Percentiles rank a stretch among this genome's conserved stretches.
Conservation (phyloP, 2,113 vertebrate genomes). For the Chamaetylas fuelleborni region DNA sequence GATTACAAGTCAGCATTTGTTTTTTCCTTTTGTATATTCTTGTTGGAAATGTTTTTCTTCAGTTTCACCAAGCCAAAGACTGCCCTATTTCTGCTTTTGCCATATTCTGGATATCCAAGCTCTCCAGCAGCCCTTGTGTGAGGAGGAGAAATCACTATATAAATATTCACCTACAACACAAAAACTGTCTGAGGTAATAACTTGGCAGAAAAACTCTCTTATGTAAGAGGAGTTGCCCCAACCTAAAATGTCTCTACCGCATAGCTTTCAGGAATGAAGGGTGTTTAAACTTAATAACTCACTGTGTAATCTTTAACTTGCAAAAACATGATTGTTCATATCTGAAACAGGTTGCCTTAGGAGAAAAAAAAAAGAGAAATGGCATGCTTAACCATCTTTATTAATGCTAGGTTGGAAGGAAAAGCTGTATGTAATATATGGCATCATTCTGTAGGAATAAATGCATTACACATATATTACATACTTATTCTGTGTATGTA, state of each 20-base stretch:
- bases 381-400: neutral
- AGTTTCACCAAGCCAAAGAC: neutral
- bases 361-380: neutral
- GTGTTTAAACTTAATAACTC: constrained; percentile 45
- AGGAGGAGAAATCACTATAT: neutral
- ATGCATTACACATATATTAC: neutral
- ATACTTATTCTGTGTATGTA: neutral
- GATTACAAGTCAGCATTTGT: neutral
- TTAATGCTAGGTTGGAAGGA: neutral
- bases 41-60: neutral
- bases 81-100: neutral
- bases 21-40: neutral
- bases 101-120: neutral
- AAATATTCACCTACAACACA: constrained; percentile 3
- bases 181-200: neutral
- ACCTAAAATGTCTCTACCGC: neutral
- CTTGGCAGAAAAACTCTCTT: constrained; percentile 3
- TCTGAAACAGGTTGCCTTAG: neutral
- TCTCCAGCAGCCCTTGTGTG: neutral
- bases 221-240: constrained; percentile 26
- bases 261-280: constrained; percentile 12
- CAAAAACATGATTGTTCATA: neutral
- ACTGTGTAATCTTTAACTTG: constrained; percentile 33
- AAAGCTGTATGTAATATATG: neutral
- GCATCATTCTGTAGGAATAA: neutral